Evolutionary conservation across 2,888 invertebrate species (phyloP), one percentile per base, ranked within the genome.

Genomic region (Latheticus oryzae): DNA sequence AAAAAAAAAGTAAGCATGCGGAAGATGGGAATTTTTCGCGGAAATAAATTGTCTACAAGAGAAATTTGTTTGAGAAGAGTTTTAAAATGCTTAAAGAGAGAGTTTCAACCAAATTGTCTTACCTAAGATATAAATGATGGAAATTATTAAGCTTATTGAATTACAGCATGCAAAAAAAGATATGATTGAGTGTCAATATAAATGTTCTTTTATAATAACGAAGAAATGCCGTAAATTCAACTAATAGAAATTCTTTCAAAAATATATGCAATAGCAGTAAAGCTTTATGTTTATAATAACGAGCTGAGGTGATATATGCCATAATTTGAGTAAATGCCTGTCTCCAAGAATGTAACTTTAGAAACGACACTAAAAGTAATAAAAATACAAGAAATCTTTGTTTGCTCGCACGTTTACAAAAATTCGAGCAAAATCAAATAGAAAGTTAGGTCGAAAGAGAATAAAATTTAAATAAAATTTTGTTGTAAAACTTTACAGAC

Each of bases 21-120:
- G 37, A 13, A 47, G 21, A 11, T 28, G 26, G 30, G 47, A 47
- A 47, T 21, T 54, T 45, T 38, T 15, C 42, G 15, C 21, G 47
- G 38, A 54, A 54, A 47, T 47, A 54, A 38, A 47, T 54, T 54
- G 26, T 15, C 17, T 47, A 37, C 35, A 38, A 54, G 47, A 47
- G 37, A 26, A 54, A 37, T 53, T 38, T 33, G 54, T 47, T 28
- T 47, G 38, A 52, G 12, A 21, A 52, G 47, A 54, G 37, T 45
- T 54, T 45, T 28, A 54, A 47, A 54, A 54, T 45, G 47, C 45
- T 47, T 54, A 47, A 47, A 37, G 38, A 13, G 38, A 54, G 47
- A 54, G 54, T 54, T 54, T 54, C 47, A 37, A 47, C 28, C 26
- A 35, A 45, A 33, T 50, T 40, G 50, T 37, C 37, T 24, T 53